Conservation (phyloP, 1,140 invertebrate genomes). For the Leptopilina clavipes region DNA sequence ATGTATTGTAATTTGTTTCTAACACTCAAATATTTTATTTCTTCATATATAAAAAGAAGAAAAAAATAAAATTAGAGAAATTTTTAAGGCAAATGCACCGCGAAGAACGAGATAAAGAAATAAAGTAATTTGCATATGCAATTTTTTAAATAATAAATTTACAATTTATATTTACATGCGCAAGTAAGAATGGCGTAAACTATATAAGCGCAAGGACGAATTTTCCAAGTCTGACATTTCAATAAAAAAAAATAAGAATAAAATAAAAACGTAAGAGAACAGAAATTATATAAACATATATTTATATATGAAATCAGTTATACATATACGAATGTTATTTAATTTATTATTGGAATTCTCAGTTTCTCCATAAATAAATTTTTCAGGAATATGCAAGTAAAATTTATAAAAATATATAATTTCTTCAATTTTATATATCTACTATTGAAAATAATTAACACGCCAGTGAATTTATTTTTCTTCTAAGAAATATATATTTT, state of each 20-base stretch:
- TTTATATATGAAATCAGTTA: too few species aligned
- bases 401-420: background rate
- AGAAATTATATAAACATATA: slow-evolving; percentile 12
- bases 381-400: background rate
- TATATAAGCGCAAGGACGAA: background rate
- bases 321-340: background rate
- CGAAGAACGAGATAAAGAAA: background rate
- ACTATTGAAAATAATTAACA: too few species aligned
- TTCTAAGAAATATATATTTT: too few species aligned
- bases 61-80: too few species aligned
- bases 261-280: slow-evolving; percentile 1
- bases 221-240: slow-evolving; percentile 11
- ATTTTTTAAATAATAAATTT: slow-evolving; percentile 1
- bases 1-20: too few species aligned
- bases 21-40: too few species aligned
- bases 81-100: too few species aligned
- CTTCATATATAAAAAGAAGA: too few species aligned
- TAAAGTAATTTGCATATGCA: slow-evolving; percentile 7
- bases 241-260: background rate
- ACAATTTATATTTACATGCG: slow-evolving; percentile 10
- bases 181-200: background rate
- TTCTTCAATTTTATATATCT: too few species aligned
- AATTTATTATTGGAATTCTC: background rate
- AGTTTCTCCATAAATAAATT: background rate
- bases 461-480: too few species aligned